Conservation (phyloP, 2,113 vertebrate genomes). For the Crotalus tigris region DNA sequence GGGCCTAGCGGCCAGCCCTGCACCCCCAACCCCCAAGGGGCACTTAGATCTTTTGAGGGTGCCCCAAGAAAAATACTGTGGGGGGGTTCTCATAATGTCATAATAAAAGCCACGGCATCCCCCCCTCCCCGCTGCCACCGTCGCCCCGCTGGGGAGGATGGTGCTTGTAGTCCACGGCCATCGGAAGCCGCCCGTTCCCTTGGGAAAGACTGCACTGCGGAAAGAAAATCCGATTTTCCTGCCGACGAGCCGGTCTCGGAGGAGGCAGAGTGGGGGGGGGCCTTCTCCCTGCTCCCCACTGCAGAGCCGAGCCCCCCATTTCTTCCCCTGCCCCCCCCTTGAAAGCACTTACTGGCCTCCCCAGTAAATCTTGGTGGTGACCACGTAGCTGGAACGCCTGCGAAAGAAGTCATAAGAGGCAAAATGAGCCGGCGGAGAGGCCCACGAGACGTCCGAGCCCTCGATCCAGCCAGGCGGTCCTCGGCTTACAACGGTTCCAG, state of each 20-base stretch:
- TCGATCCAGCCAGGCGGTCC: too few relatives aligned
- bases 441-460: too few relatives aligned
- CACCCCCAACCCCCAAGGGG: not conserved
- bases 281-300: too few relatives aligned
- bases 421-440: not conserved
- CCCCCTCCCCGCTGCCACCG: not conserved
- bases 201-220: not conserved
- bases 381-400: constrained; percentile 83
- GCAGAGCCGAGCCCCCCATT: too few relatives aligned
- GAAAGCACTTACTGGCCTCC: constrained; percentile 85
- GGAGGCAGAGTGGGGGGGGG: too few relatives aligned
- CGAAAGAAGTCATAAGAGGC: not conserved
- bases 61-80: not conserved
- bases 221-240: not conserved
- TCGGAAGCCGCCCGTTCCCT: not conserved
- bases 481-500: not conserved
- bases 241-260: not conserved
- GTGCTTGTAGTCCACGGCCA: not conserved
- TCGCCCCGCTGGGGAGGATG: not conserved
- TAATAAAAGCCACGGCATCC: not conserved
- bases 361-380: constrained; percentile 92
- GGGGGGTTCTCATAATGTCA: rapidly evolving
- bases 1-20: too few relatives aligned
- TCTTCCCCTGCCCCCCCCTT: not conserved
- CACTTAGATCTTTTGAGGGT: not conserved